These are phyloP conservation scores for Taeniopygia guttata DNA, from an alignment of 2,797 vertebrate species.

Conservation along the genomic window DNA sequence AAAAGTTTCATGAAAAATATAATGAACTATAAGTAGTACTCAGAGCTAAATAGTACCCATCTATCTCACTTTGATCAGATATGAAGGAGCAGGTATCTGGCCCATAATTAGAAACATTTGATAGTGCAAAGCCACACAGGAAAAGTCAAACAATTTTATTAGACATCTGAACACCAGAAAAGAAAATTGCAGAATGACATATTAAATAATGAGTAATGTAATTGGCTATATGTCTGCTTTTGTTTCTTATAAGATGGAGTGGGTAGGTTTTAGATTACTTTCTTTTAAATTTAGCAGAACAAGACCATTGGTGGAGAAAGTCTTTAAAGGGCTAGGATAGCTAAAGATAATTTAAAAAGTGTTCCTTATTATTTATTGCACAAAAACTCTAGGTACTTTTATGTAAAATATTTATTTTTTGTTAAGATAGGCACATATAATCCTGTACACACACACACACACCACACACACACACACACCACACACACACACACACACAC, in stretches of 20 bases:
- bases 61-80: not conserved
- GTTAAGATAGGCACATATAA: not conserved
- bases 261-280: not conserved
- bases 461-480: too few relatives aligned
- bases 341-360: not conserved
- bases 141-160: not conserved
- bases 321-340: not conserved
- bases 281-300: not conserved
- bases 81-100: not conserved
- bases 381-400: not conserved
- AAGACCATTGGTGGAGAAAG: not conserved
- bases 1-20: not conserved
- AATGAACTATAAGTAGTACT: not conserved
- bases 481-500: accelerated
- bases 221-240: not conserved
- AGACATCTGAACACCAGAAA: not conserved
- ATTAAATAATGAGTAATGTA: not conserved
- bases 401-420: accelerated
- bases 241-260: not conserved
- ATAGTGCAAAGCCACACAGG: not conserved
- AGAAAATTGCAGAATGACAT: not conserved
- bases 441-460: accelerated
- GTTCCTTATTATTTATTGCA: not conserved
- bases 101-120: not conserved
- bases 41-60: not conserved